Evolutionary conservation across 2,113 vertebrate species (phyloP).

Genomic region (Thalassoma bifasciatum): DNA sequence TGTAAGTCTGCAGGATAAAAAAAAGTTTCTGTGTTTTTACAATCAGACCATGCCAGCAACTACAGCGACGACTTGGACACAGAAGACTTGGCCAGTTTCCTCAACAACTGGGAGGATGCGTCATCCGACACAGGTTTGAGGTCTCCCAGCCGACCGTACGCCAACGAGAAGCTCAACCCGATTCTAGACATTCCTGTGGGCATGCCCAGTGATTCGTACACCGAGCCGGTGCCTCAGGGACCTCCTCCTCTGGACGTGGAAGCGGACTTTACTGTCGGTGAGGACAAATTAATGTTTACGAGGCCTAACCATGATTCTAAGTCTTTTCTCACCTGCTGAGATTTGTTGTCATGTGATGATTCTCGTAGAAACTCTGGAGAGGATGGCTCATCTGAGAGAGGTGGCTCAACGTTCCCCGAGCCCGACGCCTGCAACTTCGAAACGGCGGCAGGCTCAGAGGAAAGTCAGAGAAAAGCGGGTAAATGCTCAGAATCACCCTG

Average conservation of each 20-base stretch:
- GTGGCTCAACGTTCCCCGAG: conserved; percentile 63
- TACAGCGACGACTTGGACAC: conserved; percentile 92
- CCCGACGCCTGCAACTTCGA: conserved; percentile 27
- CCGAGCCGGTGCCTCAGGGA: conserved; percentile 66
- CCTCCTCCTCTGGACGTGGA: conserved; percentile 89
- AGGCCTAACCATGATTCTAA: no score
- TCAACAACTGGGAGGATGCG: conserved; percentile 93
- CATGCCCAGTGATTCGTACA: conserved; percentile 65
- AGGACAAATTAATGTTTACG: background rate
- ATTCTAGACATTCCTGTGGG: conserved; percentile 53
- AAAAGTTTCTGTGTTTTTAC: conserved; percentile 6
- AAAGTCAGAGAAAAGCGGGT: conserved; percentile 91
- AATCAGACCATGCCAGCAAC: conserved; percentile 88
- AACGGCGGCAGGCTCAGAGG: conserved; percentile 82
- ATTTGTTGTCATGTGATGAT: background rate
- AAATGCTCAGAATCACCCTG: conserved; percentile 9
- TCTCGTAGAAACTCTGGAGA: conserved; percentile 67
- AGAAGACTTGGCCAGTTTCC: conserved; percentile 89
- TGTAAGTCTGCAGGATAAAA: background rate
- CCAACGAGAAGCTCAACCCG: conserved; percentile 56
- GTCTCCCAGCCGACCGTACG: conserved; percentile 21
- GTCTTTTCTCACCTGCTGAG: background rate
- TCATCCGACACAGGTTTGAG: conserved; percentile 80
- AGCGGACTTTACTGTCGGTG: conserved; percentile 92
- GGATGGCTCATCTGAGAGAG: conserved; percentile 51